Evolutionary conservation across 2,113 vertebrate genomes (phyloP).

Genomic region (Hemibagrus wyckioides): DNA sequence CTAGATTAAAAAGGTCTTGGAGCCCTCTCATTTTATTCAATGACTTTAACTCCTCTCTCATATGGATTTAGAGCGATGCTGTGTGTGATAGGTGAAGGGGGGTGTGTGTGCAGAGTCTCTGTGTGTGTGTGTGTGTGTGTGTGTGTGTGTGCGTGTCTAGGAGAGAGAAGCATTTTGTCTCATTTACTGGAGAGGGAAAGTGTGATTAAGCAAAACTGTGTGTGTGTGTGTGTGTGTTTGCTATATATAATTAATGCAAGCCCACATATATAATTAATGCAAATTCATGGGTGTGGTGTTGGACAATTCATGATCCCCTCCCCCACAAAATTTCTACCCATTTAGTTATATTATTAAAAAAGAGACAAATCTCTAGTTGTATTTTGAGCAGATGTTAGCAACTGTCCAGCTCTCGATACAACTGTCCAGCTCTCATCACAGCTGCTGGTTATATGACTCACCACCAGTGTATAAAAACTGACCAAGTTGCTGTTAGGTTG

Average conservation of each 20-base stretch:
- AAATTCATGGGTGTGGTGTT: not conserved
- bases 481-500: too few species aligned
- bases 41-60: constrained; percentile 29
- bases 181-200: constrained; percentile 7
- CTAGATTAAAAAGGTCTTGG: constrained; percentile 42
- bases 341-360: not conserved
- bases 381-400: not conserved
- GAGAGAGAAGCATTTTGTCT: not conserved
- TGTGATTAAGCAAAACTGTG: not conserved
- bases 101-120: not conserved
- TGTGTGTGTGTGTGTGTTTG: constrained; percentile 15
- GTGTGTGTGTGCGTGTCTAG: constrained; percentile 14
- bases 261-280: not conserved
- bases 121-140: constrained; percentile 19
- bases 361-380: not conserved
- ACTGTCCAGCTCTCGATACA: not conserved
- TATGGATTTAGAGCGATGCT: constrained; percentile 34
- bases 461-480: not conserved
- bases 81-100: constrained; percentile 24
- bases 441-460: not conserved
- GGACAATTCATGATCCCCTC: not conserved
- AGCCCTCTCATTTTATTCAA: constrained; percentile 43
- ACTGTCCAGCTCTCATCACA: not conserved
- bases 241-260: not conserved
- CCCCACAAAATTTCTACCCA: not conserved